Evolutionary conservation across 2,113 vertebrate genomes (phyloP), one percentile per base, ranked within the genome.

Genomic region (Clarias magur): DNA sequence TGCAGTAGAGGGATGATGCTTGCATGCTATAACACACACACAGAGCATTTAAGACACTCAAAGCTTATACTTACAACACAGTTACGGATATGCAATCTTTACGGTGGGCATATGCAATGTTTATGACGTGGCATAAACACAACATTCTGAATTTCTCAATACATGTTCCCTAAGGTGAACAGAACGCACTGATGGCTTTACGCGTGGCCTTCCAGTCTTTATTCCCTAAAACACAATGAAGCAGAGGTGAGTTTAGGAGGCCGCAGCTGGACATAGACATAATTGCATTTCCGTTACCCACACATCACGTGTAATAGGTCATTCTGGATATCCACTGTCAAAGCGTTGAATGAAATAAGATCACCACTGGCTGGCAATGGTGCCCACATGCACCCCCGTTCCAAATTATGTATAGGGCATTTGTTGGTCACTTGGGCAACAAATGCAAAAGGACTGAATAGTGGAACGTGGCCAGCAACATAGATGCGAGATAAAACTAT

Each of bases 301-400:
- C 53, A 75, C 21, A 42, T 65, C 42, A 34, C 15, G 8, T 23
- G 0, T 73, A 68, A 88, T 85, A 85, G 73, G 83, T 34, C 19
- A 7, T 54, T 70, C 6, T 54, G 56, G n/a, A 53, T 68, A 73
- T 73, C 87, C 67, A 54, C 30, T 72, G 83, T 80, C 79, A 76
- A 68, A 88, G 56, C 38, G 48, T 25, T 88, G 87, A 88, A 88
- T 85, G 67, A 85, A 88, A 82, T 23, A n/a, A 54, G 68, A 82
- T 63, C 30, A 10, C 48, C 78, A 86, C 81, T 85, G 72, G 79
- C 25, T 56, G 25, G 27, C 23, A 57, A 56, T 6, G 21, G 27
- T 75, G 79, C 59, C 72, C 59, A 59, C 80, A 70, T 73, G 5
- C 21, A 34, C 78, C 48, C 19, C 16, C 85, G 27, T 83, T 76